A percentile compares a stretch with the other conserved stretches of the same genome.
phyloP scores from a whole-genome alignment of 2,113 vertebrate species.

The Reinhardtius hippoglossoides region DNA sequence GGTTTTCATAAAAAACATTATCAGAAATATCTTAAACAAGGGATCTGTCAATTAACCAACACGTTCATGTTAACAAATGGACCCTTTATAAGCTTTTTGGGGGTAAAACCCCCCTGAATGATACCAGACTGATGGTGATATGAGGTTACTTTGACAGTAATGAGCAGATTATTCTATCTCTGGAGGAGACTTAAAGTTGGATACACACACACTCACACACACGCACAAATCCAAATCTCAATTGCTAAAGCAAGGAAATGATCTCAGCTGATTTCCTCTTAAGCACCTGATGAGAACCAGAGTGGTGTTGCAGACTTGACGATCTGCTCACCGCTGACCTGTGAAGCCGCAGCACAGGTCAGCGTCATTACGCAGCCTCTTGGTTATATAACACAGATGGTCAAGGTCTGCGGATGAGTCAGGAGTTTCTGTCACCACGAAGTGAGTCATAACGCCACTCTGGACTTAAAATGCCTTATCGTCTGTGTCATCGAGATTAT shows the following conservation, averaged over 20 bases:
- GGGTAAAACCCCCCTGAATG: too few species aligned
- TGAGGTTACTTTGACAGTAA: neutral
- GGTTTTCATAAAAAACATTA: too few species aligned
- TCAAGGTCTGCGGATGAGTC: conserved; percentile 39
- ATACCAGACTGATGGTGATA: neutral
- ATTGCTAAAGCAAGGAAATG: conserved; percentile 47
- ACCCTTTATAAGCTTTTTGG: neutral
- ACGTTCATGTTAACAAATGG: neutral
- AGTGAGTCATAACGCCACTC: conserved; percentile 29
- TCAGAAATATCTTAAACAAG: neutral
- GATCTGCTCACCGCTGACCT: conserved; percentile 49
- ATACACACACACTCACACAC: neutral
- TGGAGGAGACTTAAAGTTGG: conserved; percentile 2
- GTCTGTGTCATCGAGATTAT: conserved; percentile 1
- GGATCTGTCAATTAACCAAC: neutral
- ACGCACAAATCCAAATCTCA: conserved; percentile 22
- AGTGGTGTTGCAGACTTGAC: conserved; percentile 28
- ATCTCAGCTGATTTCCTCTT: conserved; percentile 50
- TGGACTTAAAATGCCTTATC: neutral
- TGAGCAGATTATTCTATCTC: conserved; percentile 16
- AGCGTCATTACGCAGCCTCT: conserved; percentile 12
- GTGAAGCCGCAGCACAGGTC: conserved; percentile 10
- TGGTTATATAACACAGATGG: conserved; percentile 20
- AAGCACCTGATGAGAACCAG: conserved; percentile 56
- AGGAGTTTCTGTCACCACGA: conserved; percentile 42